Conservation (phyloP, 2,113 vertebrate species). For the Talpa occidentalis region DNA sequence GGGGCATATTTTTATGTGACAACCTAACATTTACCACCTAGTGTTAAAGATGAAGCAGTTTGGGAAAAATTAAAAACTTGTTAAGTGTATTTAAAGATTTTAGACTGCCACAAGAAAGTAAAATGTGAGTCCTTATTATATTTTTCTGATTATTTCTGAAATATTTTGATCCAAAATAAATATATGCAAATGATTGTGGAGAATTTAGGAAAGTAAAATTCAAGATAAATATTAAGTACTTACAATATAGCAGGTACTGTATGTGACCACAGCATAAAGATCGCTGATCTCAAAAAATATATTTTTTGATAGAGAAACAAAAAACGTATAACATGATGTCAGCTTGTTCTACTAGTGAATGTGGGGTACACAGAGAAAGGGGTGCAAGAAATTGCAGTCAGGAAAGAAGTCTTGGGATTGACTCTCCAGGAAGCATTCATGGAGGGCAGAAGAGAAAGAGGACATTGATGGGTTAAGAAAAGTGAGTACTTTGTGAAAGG, state of each 20-base stretch:
- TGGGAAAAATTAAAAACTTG: neutral
- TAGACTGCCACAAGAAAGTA: neutral
- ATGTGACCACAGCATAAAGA: neutral
- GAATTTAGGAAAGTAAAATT: neutral
- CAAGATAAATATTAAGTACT: neutral
- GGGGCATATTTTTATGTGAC: neutral
- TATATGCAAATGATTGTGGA: neutral
- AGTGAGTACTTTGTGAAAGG: neutral
- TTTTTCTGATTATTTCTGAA: neutral
- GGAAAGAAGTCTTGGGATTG: neutral
- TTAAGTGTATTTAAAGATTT: neutral
- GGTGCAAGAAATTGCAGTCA: rapidly evolving
- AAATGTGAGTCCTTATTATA: neutral
- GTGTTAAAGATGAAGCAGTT: neutral
- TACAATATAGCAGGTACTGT: neutral
- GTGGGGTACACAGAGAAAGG: neutral
- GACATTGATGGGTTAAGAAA: neutral
- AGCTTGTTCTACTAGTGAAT: neutral
- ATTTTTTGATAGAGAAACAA: neutral
- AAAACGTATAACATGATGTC: neutral
- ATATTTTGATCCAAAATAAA: neutral
- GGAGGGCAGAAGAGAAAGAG: neutral
- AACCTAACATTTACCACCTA: neutral
- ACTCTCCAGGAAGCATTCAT: neutral
- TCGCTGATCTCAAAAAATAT: neutral